Conservation (phyloP, 1,140 invertebrate genomes). For the Aporrectodea caliginosa region DNA sequence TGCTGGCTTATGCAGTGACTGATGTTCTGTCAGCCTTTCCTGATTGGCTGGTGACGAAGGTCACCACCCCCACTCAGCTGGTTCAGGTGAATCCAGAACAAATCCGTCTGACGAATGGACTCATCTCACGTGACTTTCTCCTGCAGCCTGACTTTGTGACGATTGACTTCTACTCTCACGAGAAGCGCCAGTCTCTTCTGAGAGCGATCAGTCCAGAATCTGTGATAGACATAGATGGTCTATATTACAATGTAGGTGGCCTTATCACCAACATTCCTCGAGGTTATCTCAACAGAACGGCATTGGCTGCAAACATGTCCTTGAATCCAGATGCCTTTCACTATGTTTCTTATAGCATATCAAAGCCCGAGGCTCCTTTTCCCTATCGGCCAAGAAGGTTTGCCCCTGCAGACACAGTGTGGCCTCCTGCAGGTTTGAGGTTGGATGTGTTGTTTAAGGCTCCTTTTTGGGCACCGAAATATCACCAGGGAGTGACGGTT, state of each 20-base stretch:
- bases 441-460: slow-evolving; percentile 14
- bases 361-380: slow-evolving; percentile 15
- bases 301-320: neutral
- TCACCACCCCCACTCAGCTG: neutral
- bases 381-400: slow-evolving; percentile 8
- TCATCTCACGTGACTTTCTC: slow-evolving; percentile 14
- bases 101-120: slow-evolving; percentile 1
- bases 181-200: neutral
- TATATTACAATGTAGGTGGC: slow-evolving; percentile 9
- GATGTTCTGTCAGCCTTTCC: no score
- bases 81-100: neutral
- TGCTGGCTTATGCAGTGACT: no score
- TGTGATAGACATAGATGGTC: neutral
- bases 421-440: slow-evolving; percentile 14
- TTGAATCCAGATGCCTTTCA: slow-evolving; percentile 10
- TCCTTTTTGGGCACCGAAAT: slow-evolving; percentile 18
- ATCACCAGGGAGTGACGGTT: slow-evolving; percentile 15
- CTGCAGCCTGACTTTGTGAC: slow-evolving; percentile 14
- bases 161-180: slow-evolving; percentile 10
- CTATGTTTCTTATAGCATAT: neutral
- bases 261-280: neutral
- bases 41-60: slow-evolving; percentile 35
- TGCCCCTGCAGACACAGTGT: slow-evolving; percentile 7
- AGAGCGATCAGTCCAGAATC: slow-evolving; percentile 13
- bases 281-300: slow-evolving; percentile 23